phyloP scores from a whole-genome alignment of 1,140 invertebrate genomes.

The Drosophila watanabei region DNA sequence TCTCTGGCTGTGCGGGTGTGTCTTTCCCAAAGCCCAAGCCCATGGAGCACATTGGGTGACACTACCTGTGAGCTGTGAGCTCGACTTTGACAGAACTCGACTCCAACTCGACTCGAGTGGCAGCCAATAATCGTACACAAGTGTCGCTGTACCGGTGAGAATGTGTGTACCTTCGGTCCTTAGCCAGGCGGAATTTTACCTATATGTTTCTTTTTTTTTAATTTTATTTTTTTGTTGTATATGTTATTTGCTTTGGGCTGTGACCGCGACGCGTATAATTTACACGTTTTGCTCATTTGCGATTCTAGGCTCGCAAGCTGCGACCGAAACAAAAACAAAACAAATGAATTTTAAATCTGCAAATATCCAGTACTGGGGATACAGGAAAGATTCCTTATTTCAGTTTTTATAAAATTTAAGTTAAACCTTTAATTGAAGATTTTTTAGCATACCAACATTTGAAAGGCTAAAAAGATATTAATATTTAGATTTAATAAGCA shows the following conservation, averaged over 20 bases:
- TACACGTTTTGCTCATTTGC: constrained; percentile 84
- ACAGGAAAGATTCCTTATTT: constrained; percentile 6
- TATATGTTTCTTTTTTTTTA: constrained; percentile 9
- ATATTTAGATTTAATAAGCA: not conserved
- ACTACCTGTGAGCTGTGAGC: constrained; percentile 42
- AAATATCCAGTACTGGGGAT: constrained; percentile 7
- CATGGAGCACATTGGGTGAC: constrained; percentile 35
- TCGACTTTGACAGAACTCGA: constrained; percentile 43
- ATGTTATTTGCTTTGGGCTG: constrained; percentile 76
- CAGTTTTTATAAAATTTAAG: not conserved
- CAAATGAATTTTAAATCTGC: constrained; percentile 74
- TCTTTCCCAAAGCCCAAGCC: constrained; percentile 28
- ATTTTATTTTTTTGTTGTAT: not conserved
- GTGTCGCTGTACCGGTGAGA: constrained; percentile 10
- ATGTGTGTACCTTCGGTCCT: constrained; percentile 34
- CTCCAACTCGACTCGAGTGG: constrained; percentile 45
- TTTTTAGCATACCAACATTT: no score
- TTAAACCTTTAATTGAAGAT: not conserved
- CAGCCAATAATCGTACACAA: constrained; percentile 51
- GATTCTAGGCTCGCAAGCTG: constrained; percentile 78
- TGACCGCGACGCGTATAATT: constrained; percentile 82
- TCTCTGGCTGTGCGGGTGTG: constrained; percentile 38
- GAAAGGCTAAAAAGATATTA: no score
- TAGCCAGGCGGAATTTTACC: constrained; percentile 48
- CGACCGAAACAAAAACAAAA: constrained; percentile 60